A percentile compares a stretch with the other conserved stretches of the same genome.
phyloP scores from a whole-genome alignment of 2,888 invertebrate genomes.

The Aporophyla nigra region DNA sequence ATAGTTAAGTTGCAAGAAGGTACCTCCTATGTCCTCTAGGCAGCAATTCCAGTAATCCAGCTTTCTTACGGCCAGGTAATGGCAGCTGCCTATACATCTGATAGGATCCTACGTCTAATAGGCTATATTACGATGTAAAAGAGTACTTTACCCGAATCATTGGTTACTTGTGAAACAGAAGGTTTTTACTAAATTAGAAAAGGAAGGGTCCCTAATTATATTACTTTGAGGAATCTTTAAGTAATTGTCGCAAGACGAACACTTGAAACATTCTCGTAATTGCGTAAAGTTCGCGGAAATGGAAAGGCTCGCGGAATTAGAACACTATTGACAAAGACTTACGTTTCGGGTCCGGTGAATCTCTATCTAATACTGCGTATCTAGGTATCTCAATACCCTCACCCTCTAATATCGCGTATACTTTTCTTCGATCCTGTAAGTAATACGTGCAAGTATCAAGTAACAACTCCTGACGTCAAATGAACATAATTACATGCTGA shows the following conservation, averaged over 20 bases:
- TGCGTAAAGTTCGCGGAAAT: constrained; percentile 16
- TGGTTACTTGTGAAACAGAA: not conserved
- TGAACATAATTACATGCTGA: constrained; percentile 19
- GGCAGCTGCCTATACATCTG: not conserved
- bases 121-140: not conserved
- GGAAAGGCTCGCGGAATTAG: not conserved
- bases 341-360: constrained; percentile 97
- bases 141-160: not conserved
- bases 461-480: constrained; percentile 41
- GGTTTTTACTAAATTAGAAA: not conserved
- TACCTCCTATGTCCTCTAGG: too few species aligned
- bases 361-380: constrained; percentile 98
- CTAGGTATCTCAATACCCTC: constrained; percentile 99
- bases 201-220: too few species aligned
- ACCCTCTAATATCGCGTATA: constrained; percentile 97
- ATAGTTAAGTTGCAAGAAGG: not conserved
- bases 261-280: constrained; percentile 19
- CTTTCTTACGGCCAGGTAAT: too few species aligned
- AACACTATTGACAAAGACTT: constrained; percentile 78
- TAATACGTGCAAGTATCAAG: constrained; percentile 47
- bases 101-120: not conserved
- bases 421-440: constrained; percentile 96
- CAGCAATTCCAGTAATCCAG: too few species aligned
- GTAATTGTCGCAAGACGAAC: not conserved
- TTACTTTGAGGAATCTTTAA: not conserved